phyloP scores from a whole-genome alignment of 2,888 invertebrate species.

The Netelia virgata region DNA sequence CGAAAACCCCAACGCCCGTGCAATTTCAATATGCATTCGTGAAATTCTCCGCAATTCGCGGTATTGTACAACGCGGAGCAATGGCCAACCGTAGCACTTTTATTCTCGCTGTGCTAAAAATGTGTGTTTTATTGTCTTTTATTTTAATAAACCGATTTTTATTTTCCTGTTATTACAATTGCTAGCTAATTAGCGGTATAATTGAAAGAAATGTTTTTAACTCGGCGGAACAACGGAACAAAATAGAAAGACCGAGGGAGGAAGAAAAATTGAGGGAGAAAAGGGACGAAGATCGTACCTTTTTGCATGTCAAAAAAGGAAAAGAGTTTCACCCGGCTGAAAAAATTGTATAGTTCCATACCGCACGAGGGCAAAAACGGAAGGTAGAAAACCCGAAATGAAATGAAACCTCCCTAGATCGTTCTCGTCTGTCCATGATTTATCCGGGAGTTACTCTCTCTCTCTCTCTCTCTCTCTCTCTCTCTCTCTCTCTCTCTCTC shows the following conservation, averaged over 20 bases:
- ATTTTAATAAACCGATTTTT: no score
- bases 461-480: neutral
- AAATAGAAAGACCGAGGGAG: neutral
- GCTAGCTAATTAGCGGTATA: no score
- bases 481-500: neutral
- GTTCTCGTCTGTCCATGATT: conserved; percentile 51
- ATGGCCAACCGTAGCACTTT: no score
- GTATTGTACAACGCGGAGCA: conserved; percentile 1
- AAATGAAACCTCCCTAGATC: conserved; percentile 50
- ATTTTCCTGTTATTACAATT: no score
- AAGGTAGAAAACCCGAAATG: conserved; percentile 51
- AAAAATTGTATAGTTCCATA: neutral
- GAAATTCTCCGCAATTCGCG: conserved; percentile 37
- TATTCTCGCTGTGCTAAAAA: no score
- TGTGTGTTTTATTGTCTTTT: no score
- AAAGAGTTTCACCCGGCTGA: conserved; percentile 37
- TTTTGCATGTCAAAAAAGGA: conserved; percentile 25
- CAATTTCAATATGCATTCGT: conserved; percentile 48
- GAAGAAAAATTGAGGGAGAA: neutral
- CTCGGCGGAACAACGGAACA: no score
- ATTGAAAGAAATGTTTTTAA: no score
- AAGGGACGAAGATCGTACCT: neutral
- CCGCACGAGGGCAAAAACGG: conserved; percentile 14
- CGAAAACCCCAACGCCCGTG: conserved; percentile 12
- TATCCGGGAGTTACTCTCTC: conserved; percentile 27